Conservation (phyloP, 2,797 vertebrate species). For the Morus bassanus region DNA sequence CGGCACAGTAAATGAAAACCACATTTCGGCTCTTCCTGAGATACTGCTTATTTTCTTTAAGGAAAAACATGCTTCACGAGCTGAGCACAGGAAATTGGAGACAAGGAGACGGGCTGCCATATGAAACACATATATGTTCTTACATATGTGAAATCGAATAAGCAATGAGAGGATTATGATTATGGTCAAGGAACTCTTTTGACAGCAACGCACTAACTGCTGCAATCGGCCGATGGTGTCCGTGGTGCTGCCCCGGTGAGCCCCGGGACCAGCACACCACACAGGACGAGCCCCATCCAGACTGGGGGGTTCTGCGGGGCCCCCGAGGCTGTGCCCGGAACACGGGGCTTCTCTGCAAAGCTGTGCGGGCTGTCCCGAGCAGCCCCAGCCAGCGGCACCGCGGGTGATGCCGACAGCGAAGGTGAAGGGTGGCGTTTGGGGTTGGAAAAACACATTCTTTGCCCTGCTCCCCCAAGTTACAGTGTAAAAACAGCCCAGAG, state of each 20-base stretch:
- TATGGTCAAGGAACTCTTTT: background rate
- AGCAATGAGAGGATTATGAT: background rate
- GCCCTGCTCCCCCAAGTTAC: background rate
- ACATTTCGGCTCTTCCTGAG: background rate
- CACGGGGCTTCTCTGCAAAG: background rate
- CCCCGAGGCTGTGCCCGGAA: background rate
- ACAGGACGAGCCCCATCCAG: background rate
- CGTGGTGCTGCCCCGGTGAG: accelerated
- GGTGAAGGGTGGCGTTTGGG: background rate
- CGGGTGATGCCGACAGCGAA: accelerated
- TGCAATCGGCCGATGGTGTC: accelerated
- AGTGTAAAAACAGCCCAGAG: background rate
- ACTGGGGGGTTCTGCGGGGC: background rate
- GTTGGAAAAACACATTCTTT: background rate
- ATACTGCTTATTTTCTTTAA: background rate
- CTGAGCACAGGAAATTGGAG: background rate
- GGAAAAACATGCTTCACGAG: background rate
- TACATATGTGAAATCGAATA: background rate
- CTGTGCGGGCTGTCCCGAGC: background rate
- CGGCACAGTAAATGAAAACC: background rate
- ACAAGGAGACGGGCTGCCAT: background rate
- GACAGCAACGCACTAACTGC: background rate
- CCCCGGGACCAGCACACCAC: accelerated
- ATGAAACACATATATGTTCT: background rate
- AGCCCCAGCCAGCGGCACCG: background rate